Percentiles rank a stretch among this genome's conserved stretches.
These are phyloP conservation scores for Temnothorax nylanderi DNA, from an alignment of 1,140 invertebrate genomes.

Conservation along the genomic window DNA sequence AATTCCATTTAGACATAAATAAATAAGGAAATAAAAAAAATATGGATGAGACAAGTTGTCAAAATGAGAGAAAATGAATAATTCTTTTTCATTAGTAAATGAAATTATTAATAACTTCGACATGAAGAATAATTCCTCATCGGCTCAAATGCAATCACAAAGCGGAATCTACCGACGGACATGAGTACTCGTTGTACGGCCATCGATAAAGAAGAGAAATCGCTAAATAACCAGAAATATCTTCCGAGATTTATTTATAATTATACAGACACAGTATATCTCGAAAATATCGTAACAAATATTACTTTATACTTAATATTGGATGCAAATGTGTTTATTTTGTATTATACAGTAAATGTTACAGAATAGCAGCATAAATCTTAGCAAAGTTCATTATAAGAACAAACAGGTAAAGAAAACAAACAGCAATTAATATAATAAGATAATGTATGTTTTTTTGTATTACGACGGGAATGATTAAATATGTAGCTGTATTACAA, in stretches of 20 bases:
- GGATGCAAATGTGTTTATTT: neutral
- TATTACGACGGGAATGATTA: neutral
- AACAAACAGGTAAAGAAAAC: neutral
- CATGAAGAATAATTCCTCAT: neutral
- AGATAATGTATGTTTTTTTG: neutral
- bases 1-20: too few species aligned
- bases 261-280: neutral
- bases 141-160: neutral
- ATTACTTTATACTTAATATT: neutral
- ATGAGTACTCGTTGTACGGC: neutral
- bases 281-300: neutral
- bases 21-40: neutral
- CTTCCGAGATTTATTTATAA: neutral
- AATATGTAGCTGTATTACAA: neutral
- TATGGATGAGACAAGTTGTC: neutral
- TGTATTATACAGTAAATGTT: neutral
- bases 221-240: neutral
- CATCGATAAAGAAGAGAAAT: conserved; percentile 26
- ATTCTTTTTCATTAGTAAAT: neutral
- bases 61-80: neutral
- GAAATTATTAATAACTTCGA: neutral
- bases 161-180: conserved; percentile 46
- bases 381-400: neutral
- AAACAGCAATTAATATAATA: neutral
- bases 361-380: neutral